Base-by-base conservation (phyloP, 2,113 vertebrate species). In the Saccopteryx leptura region DNA sequence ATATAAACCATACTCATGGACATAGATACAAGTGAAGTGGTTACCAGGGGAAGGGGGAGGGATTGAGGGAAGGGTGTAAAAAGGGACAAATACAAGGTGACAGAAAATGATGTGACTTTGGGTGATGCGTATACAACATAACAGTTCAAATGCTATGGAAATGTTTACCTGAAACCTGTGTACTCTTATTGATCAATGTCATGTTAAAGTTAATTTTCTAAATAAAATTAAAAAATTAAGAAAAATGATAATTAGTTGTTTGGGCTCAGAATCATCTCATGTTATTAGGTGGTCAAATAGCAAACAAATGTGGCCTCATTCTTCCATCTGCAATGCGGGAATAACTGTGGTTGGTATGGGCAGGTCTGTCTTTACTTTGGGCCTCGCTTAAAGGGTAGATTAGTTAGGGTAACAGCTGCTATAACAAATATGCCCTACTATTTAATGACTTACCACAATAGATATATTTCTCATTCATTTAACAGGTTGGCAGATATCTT, bases 301-400 rank as follows among this genome's bases (percentile, higher is more conserved):
- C 13, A 82, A 60, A 39, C 4, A 7, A 72, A 33, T 7, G 15
- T 95, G 28, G 54, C 21, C 58, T 56, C 14, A 52, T 69, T 76
- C 68, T 69, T 90, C 82, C 48, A 7, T 72, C 72, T 82, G 11
- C 2, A 12, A 0, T 78, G 63, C 31, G 28, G 90, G 52, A 66
- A n/a, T 66, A 60, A 23, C 72, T 76, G 26, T 52, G 50, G 1
- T 58, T 58, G 65, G 19, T 33, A 58, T n/a, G 78, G 56, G 31
- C 58, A 52, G 69, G 19, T 74, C 69, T 74, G 84, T 63, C 31
- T 63, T 94, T 79, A 50, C 24, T 93, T 90, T 72, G 78, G 84
- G 11, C 56, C 80, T 82, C n/a, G 54, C 46, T 86, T 82, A 19
- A 90, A 93, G 74, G 56, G 11, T 72, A 56, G 80, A 18, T 88